A percentile compares a stretch with the other conserved stretches of the same genome.
Conservation (phyloP, 2,888 invertebrate species). For the Bruchidius siliquastri region DNA sequence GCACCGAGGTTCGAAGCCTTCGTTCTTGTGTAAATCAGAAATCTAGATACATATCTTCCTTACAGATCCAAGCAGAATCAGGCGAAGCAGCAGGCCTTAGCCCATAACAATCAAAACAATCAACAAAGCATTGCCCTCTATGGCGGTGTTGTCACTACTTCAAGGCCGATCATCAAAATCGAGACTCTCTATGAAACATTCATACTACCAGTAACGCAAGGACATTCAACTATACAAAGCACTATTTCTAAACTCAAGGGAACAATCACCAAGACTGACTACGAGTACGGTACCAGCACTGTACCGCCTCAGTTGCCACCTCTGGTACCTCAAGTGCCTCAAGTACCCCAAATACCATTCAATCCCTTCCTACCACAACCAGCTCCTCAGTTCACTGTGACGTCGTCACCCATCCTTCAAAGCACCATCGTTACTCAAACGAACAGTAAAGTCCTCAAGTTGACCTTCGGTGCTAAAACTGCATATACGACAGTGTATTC, state of each 20-base stretch:
- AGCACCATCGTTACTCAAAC: conserved; percentile 76
- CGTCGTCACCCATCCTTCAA: conserved; percentile 75
- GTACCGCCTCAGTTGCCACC: conserved; percentile 48
- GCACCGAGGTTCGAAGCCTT: too few relatives aligned
- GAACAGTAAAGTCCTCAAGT: conserved; percentile 74
- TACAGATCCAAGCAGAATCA: conserved; percentile 46
- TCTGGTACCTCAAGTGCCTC: conserved; percentile 8
- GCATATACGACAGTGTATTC: conserved; percentile 82
- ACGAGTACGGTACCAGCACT: conserved; percentile 71
- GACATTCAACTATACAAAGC: conserved; percentile 68
- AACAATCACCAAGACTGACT: conserved; percentile 75
- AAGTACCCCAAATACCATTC: conserved; percentile 31
- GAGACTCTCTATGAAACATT: conserved; percentile 81
- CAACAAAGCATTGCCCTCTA: conserved; percentile 56
- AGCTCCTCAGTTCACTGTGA: conserved; percentile 68
- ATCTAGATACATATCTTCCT: not conserved
- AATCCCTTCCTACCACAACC: conserved; percentile 51
- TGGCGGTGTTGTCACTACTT: conserved; percentile 71
- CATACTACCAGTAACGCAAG: conserved; percentile 73
- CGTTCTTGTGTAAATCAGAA: too few relatives aligned
- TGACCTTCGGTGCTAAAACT: conserved; percentile 88
- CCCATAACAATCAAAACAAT: conserved; percentile 61
- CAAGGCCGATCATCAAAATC: conserved; percentile 68
- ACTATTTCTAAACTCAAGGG: conserved; percentile 74
- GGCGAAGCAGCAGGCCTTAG: conserved; percentile 39